phyloP scores from a whole-genome alignment of 1,140 invertebrate genomes.

The Samia ricini region DNA sequence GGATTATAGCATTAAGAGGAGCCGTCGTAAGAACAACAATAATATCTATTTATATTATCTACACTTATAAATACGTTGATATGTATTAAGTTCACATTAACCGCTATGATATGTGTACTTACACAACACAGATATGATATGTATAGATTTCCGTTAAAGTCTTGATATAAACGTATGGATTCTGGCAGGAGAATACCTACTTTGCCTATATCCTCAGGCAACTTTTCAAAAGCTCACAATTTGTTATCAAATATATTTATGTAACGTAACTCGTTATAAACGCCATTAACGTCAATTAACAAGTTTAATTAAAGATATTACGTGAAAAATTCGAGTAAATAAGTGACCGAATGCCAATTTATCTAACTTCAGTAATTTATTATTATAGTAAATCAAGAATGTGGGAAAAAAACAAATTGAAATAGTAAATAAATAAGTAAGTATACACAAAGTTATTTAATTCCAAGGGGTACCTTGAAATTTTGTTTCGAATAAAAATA shows the following conservation, averaged over 20 bases:
- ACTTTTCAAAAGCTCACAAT: neutral
- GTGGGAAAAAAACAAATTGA: too few species aligned
- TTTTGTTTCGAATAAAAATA: too few species aligned
- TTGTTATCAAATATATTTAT: neutral
- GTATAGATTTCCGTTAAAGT: constrained; percentile 30
- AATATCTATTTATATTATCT: constrained; percentile 45
- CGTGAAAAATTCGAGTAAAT: too few species aligned
- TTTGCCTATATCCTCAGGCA: neutral
- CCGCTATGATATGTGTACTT: constrained; percentile 22
- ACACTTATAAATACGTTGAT: constrained; percentile 56
- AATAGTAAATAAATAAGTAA: too few species aligned
- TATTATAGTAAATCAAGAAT: too few species aligned
- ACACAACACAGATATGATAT: constrained; percentile 37
- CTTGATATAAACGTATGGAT: constrained; percentile 28
- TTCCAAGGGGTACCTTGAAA: too few species aligned
- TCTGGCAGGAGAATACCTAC: constrained; percentile 14
- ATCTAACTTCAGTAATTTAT: too few species aligned
- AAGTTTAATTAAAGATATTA: too few species aligned
- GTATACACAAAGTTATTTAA: too few species aligned
- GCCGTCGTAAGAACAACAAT: constrained; percentile 64
- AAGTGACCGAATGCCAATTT: too few species aligned
- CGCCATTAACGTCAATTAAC: too few species aligned
- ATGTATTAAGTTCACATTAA: constrained; percentile 37
- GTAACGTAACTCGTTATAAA: too few species aligned
- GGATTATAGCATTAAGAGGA: constrained; percentile 31